A percentile compares a stretch with the other conserved stretches of the same genome.
phyloP scores from a whole-genome alignment of 2,888 invertebrate species.

The Notodonta ziczac region DNA sequence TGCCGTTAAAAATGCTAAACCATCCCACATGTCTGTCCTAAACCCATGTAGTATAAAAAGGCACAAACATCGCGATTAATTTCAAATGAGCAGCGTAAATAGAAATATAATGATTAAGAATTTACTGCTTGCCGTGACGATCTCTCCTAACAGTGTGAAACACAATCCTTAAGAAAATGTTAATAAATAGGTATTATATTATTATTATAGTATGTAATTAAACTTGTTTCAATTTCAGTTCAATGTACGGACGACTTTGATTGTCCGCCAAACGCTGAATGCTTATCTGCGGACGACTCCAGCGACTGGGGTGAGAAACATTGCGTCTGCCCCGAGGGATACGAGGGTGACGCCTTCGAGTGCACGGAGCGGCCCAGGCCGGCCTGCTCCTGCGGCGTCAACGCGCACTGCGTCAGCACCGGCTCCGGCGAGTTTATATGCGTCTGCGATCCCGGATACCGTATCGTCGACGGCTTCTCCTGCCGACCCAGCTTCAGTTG shows the following conservation, averaged over 20 bases:
- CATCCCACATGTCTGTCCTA: too few species aligned
- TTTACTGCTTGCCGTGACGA: too few species aligned
- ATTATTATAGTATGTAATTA: neutral
- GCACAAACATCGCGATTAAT: too few species aligned
- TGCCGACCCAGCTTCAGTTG: slow-evolving; percentile 89
- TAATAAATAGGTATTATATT: too few species aligned
- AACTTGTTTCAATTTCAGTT: slow-evolving; percentile 76
- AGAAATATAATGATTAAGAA: too few species aligned
- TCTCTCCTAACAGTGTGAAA: too few species aligned
- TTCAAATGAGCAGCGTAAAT: too few species aligned
- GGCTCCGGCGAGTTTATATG: slow-evolving; percentile 88
- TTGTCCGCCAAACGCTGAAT: slow-evolving; percentile 93
- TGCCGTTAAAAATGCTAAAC: too few species aligned
- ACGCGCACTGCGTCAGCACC: slow-evolving; percentile 90
- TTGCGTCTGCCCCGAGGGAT: slow-evolving; percentile 93
- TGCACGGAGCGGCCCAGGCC: slow-evolving; percentile 84
- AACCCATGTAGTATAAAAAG: too few species aligned
- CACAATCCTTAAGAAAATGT: too few species aligned
- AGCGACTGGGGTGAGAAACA: slow-evolving; percentile 56
- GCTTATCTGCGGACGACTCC: slow-evolving; percentile 74
- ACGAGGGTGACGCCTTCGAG: slow-evolving; percentile 91
- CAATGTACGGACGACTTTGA: slow-evolving; percentile 90
- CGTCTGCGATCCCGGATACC: slow-evolving; percentile 91
- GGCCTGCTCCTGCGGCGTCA: slow-evolving; percentile 87
- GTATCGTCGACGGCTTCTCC: slow-evolving; percentile 90